phyloP scores from a whole-genome alignment of 2,888 invertebrate genomes.

The Drosophila neotestacea region DNA sequence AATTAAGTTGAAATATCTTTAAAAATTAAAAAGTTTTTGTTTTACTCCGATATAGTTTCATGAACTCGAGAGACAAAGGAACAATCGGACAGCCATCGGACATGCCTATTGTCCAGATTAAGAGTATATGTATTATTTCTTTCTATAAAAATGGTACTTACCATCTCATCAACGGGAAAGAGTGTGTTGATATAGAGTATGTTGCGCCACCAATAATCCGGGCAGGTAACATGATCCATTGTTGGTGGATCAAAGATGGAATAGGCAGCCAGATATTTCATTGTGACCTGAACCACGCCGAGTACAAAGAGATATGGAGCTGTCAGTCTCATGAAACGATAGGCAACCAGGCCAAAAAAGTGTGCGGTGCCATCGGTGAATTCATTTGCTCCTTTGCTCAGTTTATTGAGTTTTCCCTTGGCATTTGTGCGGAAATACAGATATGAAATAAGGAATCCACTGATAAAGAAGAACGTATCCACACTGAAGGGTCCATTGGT shows the following conservation, averaged over 20 bases:
- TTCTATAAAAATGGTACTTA: conserved; percentile 81
- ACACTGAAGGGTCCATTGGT: conserved; percentile 93
- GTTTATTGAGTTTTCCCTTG: conserved; percentile 89
- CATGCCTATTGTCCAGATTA: no score
- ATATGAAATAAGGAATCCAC: conserved; percentile 93
- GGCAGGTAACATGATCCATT: conserved; percentile 92
- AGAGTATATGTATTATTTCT: no score
- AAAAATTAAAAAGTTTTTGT: no score
- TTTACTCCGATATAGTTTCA: no score
- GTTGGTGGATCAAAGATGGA: conserved; percentile 94
- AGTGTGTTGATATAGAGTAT: conserved; percentile 94
- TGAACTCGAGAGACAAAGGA: no score
- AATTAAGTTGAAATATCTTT: no score
- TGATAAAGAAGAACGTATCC: conserved; percentile 93
- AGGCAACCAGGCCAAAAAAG: conserved; percentile 91
- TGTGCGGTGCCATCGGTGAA: conserved; percentile 89
- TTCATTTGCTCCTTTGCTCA: conserved; percentile 88
- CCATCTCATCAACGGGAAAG: conserved; percentile 94
- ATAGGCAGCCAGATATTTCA: conserved; percentile 93
- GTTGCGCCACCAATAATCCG: conserved; percentile 95
- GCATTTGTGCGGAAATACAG: conserved; percentile 92
- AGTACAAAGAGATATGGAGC: conserved; percentile 93
- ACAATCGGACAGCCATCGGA: no score
- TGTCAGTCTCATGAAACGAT: conserved; percentile 92
- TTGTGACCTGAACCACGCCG: conserved; percentile 93